phyloP scores from a whole-genome alignment of 2,888 invertebrate genomes.

The Aporophyla nigra region DNA sequence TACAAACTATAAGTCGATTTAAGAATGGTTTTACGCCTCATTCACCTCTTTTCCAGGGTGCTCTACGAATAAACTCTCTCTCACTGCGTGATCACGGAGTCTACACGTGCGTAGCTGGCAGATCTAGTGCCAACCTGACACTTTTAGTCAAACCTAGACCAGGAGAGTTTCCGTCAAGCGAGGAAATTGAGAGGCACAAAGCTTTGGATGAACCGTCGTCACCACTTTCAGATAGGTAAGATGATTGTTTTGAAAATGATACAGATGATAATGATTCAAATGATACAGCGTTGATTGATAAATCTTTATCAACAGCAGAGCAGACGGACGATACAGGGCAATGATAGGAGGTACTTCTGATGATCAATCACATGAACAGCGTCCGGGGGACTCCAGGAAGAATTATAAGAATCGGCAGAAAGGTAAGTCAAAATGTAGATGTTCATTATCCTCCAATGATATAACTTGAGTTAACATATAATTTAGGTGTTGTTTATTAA shows the following conservation, averaged over 20 bases:
- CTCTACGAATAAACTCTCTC: slow-evolving; percentile 95
- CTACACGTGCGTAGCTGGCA: slow-evolving; percentile 96
- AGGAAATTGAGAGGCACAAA: slow-evolving; percentile 93
- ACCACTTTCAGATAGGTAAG: slow-evolving; percentile 86
- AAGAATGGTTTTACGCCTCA: not conserved
- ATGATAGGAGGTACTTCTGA: slow-evolving; percentile 90
- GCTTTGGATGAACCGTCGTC: slow-evolving; percentile 87
- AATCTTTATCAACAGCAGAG: slow-evolving; percentile 75
- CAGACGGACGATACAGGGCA: slow-evolving; percentile 87
- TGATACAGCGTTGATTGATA: not conserved
- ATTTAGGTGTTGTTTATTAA: not conserved
- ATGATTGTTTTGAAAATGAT: not conserved
- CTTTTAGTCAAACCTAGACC: slow-evolving; percentile 95
- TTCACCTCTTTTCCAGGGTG: slow-evolving; percentile 89
- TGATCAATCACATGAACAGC: slow-evolving; percentile 92
- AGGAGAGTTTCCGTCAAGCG: slow-evolving; percentile 95
- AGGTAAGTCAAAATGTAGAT: slow-evolving; percentile 70
- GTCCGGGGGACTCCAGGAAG: slow-evolving; percentile 89
- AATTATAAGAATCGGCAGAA: slow-evolving; percentile 83
- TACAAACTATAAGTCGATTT: no score
- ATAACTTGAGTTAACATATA: not conserved
- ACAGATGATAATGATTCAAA: not conserved
- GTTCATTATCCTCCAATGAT: not conserved
- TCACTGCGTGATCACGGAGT: slow-evolving; percentile 95
- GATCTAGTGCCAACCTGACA: slow-evolving; percentile 95